Conservation (phyloP, 2,797 vertebrate species). For the Monodelphis domestica region DNA sequence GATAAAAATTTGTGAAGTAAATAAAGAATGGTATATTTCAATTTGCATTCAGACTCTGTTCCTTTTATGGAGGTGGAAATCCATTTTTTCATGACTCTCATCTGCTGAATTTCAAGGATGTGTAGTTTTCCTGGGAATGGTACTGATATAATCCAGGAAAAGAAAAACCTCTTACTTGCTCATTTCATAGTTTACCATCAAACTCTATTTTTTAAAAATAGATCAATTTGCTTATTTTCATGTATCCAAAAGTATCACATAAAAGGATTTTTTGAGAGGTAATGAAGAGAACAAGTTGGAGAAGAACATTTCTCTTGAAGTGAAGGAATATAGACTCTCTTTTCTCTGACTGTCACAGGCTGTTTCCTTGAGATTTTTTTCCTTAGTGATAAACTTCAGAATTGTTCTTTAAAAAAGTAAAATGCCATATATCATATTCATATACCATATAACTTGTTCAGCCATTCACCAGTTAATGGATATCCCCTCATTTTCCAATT, state of each 20-base stretch:
- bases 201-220: neutral
- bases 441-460: neutral
- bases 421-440: neutral
- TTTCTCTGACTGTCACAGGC: neutral
- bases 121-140: neutral
- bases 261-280: neutral
- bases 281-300: neutral
- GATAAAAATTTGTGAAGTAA: no score
- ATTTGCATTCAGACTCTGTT: no score
- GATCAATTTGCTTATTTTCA: neutral
- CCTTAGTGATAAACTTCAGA: neutral
- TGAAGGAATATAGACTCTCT: neutral
- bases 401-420: neutral
- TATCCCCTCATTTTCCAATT: neutral
- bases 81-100: no score
- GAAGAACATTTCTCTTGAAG: neutral
- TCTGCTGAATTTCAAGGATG: neutral
- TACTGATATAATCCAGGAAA: neutral
- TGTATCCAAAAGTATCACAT: neutral
- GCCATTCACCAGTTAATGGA: neutral
- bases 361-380: neutral
- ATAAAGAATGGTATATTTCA: no score
- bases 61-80: no score
- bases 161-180: slow-evolving; percentile 6
- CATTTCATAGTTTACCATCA: neutral